These are phyloP conservation scores for Pachypanchax playfairii DNA, from an alignment of 2,113 vertebrate species.

Conservation along the genomic window DNA sequence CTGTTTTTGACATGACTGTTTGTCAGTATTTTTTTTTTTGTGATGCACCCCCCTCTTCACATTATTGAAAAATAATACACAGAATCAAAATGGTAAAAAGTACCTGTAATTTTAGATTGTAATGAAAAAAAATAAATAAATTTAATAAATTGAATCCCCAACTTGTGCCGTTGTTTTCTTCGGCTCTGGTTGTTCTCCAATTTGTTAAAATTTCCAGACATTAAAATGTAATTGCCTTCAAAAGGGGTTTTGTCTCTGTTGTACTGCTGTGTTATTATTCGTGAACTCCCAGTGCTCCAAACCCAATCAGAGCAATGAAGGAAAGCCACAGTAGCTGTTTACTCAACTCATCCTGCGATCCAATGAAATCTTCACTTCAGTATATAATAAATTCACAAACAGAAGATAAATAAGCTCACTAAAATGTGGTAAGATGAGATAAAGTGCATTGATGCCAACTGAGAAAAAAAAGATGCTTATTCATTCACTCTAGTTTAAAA, in stretches of 20 bases:
- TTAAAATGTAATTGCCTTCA: conserved; percentile 42
- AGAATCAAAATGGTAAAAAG: conserved; percentile 25
- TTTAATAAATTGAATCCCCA: background rate
- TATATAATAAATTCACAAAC: conserved; percentile 3
- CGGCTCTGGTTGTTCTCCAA: conserved; percentile 19
- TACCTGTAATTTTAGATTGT: conserved; percentile 3
- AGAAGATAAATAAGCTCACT: background rate
- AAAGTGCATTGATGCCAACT: background rate
- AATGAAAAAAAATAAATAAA: background rate
- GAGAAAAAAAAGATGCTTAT: too few relatives aligned
- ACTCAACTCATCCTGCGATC: conserved; percentile 12
- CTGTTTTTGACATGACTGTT: background rate
- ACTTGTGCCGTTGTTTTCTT: conserved; percentile 9
- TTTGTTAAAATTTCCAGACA: conserved; percentile 36
- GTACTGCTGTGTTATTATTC: conserved; percentile 30
- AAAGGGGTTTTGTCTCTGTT: conserved; percentile 33
- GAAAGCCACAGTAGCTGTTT: conserved; percentile 18
- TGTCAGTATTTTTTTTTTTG: conserved; percentile 11
- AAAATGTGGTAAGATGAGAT: background rate
- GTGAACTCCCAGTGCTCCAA: conserved; percentile 42
- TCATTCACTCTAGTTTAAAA: too few relatives aligned
- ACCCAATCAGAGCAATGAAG: conserved; percentile 48
- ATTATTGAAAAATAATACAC: background rate
- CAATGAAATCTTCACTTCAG: background rate
- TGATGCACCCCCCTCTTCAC: conserved; percentile 8